Percentiles rank a stretch among this genome's conserved stretches.
phyloP scores from a whole-genome alignment of 1,140 invertebrate genomes.

The Vollenhovia emeryi region DNA sequence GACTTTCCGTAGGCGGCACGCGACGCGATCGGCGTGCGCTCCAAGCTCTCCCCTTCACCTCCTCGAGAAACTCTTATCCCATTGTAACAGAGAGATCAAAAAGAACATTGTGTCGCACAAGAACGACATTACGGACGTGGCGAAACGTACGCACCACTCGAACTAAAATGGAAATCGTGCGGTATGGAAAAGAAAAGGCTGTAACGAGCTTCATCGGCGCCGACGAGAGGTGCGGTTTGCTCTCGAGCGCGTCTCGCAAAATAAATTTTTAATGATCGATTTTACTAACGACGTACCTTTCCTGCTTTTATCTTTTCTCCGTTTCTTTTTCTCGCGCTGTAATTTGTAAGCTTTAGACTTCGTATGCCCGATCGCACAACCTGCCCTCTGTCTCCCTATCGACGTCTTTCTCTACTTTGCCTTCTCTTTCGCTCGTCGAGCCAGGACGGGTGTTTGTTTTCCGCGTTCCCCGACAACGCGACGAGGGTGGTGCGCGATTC shows the following conservation, averaged over 20 bases:
- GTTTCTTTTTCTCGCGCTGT: background rate
- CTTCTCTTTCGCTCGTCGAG: slow-evolving; percentile 44
- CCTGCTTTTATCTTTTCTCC: background rate
- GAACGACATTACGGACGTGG: slow-evolving; percentile 16
- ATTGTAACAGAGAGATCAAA: slow-evolving; percentile 74
- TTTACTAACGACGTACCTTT: background rate
- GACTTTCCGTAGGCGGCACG: slow-evolving; percentile 59
- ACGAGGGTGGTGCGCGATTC: slow-evolving; percentile 66
- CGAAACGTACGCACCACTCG: background rate
- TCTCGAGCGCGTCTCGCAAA: background rate
- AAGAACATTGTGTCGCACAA: slow-evolving; percentile 66
- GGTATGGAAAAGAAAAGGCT: slow-evolving; percentile 37
- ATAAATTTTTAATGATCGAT: slow-evolving; percentile 17
- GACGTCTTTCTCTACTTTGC: slow-evolving; percentile 27
- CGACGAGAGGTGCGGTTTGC: slow-evolving; percentile 23
- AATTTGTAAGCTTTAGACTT: slow-evolving; percentile 19
- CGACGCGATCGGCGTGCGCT: slow-evolving; percentile 39
- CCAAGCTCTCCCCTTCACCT: background rate
- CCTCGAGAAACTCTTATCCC: slow-evolving; percentile 49
- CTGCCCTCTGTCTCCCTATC: slow-evolving; percentile 15
- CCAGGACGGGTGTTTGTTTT: slow-evolving; percentile 74
- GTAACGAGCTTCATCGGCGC: slow-evolving; percentile 38
- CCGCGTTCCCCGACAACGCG: slow-evolving; percentile 67
- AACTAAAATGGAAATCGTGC: slow-evolving; percentile 31
- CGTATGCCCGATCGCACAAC: background rate